A percentile compares a stretch with the other conserved stretches of the same genome.
Conservation (phyloP, 1,140 invertebrate species). For the Drosophila nigromelanica region DNA sequence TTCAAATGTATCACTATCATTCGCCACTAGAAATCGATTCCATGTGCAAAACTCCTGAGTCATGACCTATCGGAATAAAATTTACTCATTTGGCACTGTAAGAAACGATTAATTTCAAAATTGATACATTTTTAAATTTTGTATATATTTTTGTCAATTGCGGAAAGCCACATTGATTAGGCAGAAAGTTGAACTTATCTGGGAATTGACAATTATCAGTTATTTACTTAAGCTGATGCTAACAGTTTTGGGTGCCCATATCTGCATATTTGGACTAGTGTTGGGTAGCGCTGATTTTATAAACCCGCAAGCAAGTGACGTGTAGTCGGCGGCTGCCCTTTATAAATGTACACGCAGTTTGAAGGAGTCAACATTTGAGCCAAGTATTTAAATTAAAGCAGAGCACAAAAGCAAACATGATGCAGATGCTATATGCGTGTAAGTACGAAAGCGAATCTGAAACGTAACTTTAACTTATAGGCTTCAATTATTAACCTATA, state of each 20-base stretch:
- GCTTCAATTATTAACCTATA: conserved; percentile 12
- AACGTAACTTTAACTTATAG: background rate
- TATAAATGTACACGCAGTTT: background rate
- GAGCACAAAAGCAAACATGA: conserved; percentile 4
- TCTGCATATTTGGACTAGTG: background rate
- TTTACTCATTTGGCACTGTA: too few species aligned
- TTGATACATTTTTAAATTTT: too few species aligned
- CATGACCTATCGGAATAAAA: too few species aligned
- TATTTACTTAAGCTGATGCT: background rate
- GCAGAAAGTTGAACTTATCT: too few species aligned
- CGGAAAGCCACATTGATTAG: too few species aligned
- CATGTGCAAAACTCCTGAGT: too few species aligned
- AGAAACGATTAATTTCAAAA: too few species aligned
- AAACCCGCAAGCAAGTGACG: conserved; percentile 30
- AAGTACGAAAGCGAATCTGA: conserved; percentile 16
- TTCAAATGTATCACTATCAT: too few species aligned
- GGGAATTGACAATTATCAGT: too few species aligned
- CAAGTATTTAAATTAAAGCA: background rate
- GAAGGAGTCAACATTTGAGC: conserved; percentile 11
- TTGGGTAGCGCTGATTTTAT: background rate
- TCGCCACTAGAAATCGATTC: too few species aligned
- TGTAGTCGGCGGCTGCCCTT: conserved; percentile 36
- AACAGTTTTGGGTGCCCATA: conserved; percentile 1
- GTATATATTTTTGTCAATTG: too few species aligned
- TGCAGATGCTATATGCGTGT: conserved; percentile 27